Evolutionary conservation across 2,113 vertebrate genomes (phyloP).

Genomic region (Oostethus manadensis): DNA sequence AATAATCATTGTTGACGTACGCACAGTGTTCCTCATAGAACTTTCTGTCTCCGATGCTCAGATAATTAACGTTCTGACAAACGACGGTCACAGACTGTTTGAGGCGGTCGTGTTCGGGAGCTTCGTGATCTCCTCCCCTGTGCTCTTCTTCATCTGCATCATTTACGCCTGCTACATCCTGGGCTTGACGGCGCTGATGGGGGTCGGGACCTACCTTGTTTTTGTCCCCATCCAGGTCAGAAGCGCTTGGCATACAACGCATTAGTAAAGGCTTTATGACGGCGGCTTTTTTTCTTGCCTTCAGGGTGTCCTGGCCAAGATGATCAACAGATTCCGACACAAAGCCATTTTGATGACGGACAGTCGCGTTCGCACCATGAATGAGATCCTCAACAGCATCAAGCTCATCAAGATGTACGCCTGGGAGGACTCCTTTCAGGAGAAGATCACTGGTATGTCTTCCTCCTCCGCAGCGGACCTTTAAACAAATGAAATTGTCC

Average conservation of each 20-base stretch:
- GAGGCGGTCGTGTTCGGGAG: constrained; percentile 71
- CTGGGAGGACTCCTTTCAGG: constrained; percentile 77
- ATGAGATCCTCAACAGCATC: constrained; percentile 77
- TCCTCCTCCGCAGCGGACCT: not conserved
- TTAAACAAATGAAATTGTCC: too few species aligned
- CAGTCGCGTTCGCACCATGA: constrained; percentile 74
- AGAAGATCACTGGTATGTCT: constrained; percentile 61
- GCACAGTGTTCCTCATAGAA: too few species aligned
- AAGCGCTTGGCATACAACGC: too few species aligned
- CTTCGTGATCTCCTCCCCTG: constrained; percentile 58
- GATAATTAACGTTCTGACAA: constrained; percentile 77
- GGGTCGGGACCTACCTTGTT: constrained; percentile 60
- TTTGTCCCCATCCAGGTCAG: constrained; percentile 75
- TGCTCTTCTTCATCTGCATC: constrained; percentile 61
- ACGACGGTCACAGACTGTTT: constrained; percentile 74
- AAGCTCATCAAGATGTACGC: constrained; percentile 82
- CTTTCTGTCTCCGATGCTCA: constrained; percentile 27
- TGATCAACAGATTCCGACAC: constrained; percentile 65
- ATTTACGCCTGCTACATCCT: constrained; percentile 70
- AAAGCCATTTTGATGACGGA: constrained; percentile 66
- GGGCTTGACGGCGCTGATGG: constrained; percentile 73
- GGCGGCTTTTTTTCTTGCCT: constrained; percentile 14
- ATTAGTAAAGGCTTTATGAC: not conserved
- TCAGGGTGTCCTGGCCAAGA: constrained; percentile 67
- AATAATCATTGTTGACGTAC: too few species aligned